Conservation (phyloP, 2,888 invertebrate genomes). For the Coenonympha glycerion region DNA sequence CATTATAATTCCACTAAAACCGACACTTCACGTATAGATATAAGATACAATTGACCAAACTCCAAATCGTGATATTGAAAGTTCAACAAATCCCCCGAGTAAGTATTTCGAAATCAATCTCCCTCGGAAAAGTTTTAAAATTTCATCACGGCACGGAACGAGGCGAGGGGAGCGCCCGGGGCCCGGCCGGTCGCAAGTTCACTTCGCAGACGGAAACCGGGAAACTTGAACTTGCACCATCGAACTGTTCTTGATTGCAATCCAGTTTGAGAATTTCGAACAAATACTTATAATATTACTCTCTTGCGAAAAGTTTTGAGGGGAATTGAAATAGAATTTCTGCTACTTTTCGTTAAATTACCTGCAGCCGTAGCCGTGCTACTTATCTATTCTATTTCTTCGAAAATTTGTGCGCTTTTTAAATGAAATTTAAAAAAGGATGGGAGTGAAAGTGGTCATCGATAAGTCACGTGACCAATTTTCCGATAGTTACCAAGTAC, state of each 20-base stretch:
- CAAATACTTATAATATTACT: constrained; percentile 47
- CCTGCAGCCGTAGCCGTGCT: neutral
- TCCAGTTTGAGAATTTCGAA: constrained; percentile 51
- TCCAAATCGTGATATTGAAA: neutral
- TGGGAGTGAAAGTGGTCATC: too few relatives aligned
- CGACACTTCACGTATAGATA: too few relatives aligned
- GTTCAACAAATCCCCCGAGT: constrained; percentile 11
- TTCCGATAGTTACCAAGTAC: too few relatives aligned
- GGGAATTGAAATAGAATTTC: constrained; percentile 24
- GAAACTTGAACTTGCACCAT: constrained; percentile 54
- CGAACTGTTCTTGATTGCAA: constrained; percentile 62
- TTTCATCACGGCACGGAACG: constrained; percentile 56
- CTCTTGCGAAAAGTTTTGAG: constrained; percentile 19
- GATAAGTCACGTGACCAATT: too few relatives aligned
- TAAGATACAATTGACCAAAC: neutral
- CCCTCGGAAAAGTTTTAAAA: constrained; percentile 51
- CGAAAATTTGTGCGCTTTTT: too few relatives aligned
- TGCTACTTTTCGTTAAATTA: neutral
- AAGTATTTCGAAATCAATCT: constrained; percentile 45
- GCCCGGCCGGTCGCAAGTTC: constrained; percentile 53
- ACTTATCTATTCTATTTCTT: too few relatives aligned
- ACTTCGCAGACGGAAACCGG: constrained; percentile 43
- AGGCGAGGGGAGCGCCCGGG: constrained; percentile 32
- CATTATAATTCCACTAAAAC: too few relatives aligned
- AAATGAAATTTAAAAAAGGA: too few relatives aligned